Percentiles rank a stretch among this genome's conserved stretches.
Conservation (phyloP, 2,888 invertebrate genomes). For the Stomorhina lunata region DNA sequence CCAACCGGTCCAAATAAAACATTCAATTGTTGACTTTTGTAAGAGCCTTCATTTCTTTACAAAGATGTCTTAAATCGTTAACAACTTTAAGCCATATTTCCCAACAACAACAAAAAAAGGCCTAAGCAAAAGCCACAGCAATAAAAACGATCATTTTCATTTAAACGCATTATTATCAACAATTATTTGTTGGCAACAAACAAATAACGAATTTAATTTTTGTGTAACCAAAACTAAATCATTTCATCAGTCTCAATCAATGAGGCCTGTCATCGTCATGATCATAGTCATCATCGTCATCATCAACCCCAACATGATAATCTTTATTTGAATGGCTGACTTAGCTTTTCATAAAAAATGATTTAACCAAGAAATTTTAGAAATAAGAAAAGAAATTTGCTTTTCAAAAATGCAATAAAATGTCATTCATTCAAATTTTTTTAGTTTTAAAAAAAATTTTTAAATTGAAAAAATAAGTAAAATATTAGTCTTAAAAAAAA, state of each 20-base stretch:
- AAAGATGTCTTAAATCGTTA: constrained; percentile 51
- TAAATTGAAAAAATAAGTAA: constrained; percentile 33
- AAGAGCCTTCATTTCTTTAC: constrained; percentile 16
- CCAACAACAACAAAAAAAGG: constrained; percentile 3
- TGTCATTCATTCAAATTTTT: too few species aligned
- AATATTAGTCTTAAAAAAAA: background rate
- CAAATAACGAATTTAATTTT: constrained; percentile 21
- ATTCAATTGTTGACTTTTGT: constrained; percentile 34
- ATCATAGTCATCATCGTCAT: constrained; percentile 19
- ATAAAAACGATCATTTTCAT: constrained; percentile 30
- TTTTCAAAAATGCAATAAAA: too few species aligned
- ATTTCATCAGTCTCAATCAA: constrained; percentile 53
- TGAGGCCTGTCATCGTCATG: constrained; percentile 52
- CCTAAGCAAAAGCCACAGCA: background rate
- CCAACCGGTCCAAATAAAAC: constrained; percentile 32
- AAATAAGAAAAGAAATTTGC: constrained; percentile 3
- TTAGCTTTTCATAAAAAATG: background rate
- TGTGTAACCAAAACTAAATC: constrained; percentile 53
- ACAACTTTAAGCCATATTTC: constrained; percentile 42
- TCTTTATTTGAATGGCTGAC: constrained; percentile 20
- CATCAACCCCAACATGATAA: constrained; percentile 28
- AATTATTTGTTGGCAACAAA: constrained; percentile 54
- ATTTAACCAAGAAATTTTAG: constrained; percentile 28
- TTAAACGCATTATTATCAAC: constrained; percentile 57
- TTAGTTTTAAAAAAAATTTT: constrained; percentile 25